Conservation (phyloP, 2,113 vertebrate species). For the Numenius arquata region DNA sequence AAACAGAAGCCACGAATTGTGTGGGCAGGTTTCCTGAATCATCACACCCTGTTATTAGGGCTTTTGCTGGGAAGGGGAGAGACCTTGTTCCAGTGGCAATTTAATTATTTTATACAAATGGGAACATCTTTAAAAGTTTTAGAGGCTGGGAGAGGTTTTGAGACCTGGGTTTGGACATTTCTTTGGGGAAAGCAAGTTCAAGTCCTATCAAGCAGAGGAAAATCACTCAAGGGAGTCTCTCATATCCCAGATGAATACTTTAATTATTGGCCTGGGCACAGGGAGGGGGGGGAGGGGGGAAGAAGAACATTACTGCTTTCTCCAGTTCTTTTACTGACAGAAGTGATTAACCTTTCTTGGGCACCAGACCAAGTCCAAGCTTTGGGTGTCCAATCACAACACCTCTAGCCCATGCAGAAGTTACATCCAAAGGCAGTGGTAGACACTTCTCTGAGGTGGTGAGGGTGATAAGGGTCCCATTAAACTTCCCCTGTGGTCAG, state of each 20-base stretch:
- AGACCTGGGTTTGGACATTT: background rate
- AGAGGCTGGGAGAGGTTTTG: conserved; percentile 41
- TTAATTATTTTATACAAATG: conserved; percentile 63
- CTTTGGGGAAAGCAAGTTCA: conserved; percentile 39
- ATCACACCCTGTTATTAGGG: conserved; percentile 28
- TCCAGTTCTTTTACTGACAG: background rate
- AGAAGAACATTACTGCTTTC: background rate
- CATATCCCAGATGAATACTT: background rate
- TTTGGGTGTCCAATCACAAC: background rate
- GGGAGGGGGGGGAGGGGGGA: background rate
- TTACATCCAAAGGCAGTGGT: background rate
- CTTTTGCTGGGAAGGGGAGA: conserved; percentile 19
- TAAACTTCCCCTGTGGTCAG: background rate
- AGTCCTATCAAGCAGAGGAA: conserved; percentile 41
- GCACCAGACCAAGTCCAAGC: background rate
- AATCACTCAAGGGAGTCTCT: background rate
- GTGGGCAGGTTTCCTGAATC: conserved; percentile 40
- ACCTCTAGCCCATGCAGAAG: background rate
- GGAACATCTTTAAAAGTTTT: conserved; percentile 44
- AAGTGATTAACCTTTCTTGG: background rate
- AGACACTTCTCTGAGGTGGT: background rate
- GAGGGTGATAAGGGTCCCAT: background rate
- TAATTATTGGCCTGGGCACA: background rate
- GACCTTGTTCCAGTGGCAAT: background rate
- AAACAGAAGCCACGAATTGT: conserved; percentile 40